A percentile compares a stretch with the other conserved stretches of the same genome.
Evolutionary conservation across 2,888 invertebrate species (phyloP).

Genomic region (Trachelus tabidus): DNA sequence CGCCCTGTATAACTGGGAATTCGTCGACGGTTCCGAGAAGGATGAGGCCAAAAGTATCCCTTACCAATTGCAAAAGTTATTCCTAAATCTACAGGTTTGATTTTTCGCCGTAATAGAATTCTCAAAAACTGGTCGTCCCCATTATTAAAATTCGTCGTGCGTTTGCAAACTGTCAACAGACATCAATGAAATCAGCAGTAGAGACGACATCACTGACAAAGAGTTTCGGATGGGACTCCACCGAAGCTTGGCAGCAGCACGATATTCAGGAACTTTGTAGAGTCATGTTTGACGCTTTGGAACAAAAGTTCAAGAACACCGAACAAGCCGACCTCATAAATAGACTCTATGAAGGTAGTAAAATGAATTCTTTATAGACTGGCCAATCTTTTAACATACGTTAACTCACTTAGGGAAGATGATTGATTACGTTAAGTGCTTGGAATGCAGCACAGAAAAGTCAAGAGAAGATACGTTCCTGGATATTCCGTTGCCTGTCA

Average conservation of each 20-base stretch:
- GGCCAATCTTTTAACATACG: conserved; percentile 22
- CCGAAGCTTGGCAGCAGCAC: conserved; percentile 92
- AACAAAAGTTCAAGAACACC: conserved; percentile 85
- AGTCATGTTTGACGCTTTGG: conserved; percentile 91
- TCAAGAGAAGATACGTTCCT: conserved; percentile 85
- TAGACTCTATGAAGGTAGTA: conserved; percentile 77
- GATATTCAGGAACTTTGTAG: conserved; percentile 91
- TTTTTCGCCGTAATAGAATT: not conserved
- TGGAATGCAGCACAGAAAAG: conserved; percentile 86
- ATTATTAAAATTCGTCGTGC: not conserved
- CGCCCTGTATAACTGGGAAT: conserved; percentile 87
- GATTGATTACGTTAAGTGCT: conserved; percentile 90
- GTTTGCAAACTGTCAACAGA: conserved; percentile 66
- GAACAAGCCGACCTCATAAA: conserved; percentile 85
- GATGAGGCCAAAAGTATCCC: conserved; percentile 82
- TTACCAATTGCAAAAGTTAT: conserved; percentile 86
- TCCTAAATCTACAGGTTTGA: conserved; percentile 80
- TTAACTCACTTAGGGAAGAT: conserved; percentile 71
- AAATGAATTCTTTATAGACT: not conserved
- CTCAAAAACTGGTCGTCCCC: not conserved
- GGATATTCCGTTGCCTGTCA: conserved; percentile 87
- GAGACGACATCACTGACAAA: conserved; percentile 89
- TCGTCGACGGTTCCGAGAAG: conserved; percentile 71
- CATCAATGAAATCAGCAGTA: conserved; percentile 80
- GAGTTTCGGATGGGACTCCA: conserved; percentile 91